Evolutionary conservation across 2,113 vertebrate species (phyloP), one percentile per base, ranked within the genome.

Genomic region (Antechinus stuartii): DNA sequence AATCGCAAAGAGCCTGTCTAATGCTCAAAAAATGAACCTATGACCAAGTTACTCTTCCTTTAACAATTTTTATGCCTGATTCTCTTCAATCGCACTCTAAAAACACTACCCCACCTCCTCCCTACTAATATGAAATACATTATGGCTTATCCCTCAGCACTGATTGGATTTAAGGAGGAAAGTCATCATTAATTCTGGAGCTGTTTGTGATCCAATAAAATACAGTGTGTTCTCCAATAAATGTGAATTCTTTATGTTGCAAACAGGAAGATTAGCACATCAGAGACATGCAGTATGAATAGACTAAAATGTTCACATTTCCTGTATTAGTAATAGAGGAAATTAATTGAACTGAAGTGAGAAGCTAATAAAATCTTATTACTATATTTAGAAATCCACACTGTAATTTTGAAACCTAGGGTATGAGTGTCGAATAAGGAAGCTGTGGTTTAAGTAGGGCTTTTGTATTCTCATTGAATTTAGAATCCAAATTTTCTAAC

Each of bases 211-310:
- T 47, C 0, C 10, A 55, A 16, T 54, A 14, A 0, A 19, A 91
- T 47, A 54, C 47, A 12, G 35, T 2, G 3, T 42, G 0, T 93
- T 92, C 11, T 46, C 16, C 46, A 49, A 46, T 23, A 54, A 22
- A 27, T 68, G 11, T 12, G 27, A 90, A 24, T 89, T 57, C 54
- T 90, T 68, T 1, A 0, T 50, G n/a, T 50, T 55, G 30, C 16
- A 19, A 30, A 30, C n/a, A 84, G 49, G 52, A 19, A 53, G 50
- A 92, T 22, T 68, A 5, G 0, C n/a, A 84, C n/a, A 42, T 52
- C 93, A 30, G 30, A 93, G 54, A 68, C 42, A 26, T 61, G 84
- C 91, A 92, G 76, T 92, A 84, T 68, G 8, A 97, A 42, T 76
- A 0, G 23, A 42, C 47, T 56, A 4, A 0, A 24, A 49, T 56